phyloP scores from a whole-genome alignment of 2,888 invertebrate species.

The Kryphioiulus occultus region DNA sequence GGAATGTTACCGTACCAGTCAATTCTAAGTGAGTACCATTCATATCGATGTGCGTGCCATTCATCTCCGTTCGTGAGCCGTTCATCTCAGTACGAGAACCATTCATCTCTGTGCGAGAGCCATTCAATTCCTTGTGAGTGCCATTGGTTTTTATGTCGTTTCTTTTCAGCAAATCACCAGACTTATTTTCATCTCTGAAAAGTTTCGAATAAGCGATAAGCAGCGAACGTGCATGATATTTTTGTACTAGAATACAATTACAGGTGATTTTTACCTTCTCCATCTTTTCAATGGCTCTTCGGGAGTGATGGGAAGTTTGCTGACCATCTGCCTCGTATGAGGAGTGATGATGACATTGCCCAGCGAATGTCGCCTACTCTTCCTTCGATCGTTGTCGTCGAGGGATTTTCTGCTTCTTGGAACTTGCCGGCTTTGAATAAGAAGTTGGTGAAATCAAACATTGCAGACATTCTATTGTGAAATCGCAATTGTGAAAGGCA shows the following conservation, averaged over 20 bases:
- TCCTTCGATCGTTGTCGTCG: slow-evolving; percentile 72
- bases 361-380: slow-evolving; percentile 78
- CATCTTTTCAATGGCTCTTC: slow-evolving; percentile 51
- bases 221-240: background rate
- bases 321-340: slow-evolving; percentile 64
- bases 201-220: background rate
- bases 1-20: background rate
- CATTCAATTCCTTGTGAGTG: slow-evolving; percentile 42
- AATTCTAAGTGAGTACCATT: slow-evolving; percentile 7
- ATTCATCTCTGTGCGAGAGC: slow-evolving; percentile 35
- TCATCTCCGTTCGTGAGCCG: slow-evolving; percentile 27
- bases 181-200: slow-evolving; percentile 42
- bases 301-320: slow-evolving; percentile 58
- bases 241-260: background rate
- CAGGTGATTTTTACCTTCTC: slow-evolving; percentile 46
- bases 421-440: slow-evolving; percentile 39
- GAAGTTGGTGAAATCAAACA: background rate
- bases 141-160: slow-evolving; percentile 46
- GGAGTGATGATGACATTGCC: slow-evolving; percentile 54
- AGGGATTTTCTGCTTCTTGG: slow-evolving; percentile 54
- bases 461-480: background rate
- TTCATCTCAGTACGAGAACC: background rate
- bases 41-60: slow-evolving; percentile 39
- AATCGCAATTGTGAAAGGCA: too few relatives aligned
- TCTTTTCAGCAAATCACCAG: slow-evolving; percentile 15